Evolutionary conservation across 2,113 vertebrate species (phyloP), one percentile per base, ranked within the genome.

Genomic region (Amazona vittata): DNA sequence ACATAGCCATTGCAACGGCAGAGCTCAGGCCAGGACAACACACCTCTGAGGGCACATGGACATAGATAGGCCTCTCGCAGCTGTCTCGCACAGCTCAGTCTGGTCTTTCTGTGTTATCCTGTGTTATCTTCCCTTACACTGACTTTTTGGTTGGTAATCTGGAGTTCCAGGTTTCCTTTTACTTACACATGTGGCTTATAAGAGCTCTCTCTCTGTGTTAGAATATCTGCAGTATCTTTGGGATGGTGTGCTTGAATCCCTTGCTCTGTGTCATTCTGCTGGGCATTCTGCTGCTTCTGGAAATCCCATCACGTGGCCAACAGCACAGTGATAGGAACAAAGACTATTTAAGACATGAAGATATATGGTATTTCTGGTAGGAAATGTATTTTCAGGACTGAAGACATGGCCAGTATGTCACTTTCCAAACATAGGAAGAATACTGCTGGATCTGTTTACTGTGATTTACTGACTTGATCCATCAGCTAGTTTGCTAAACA

Each of bases 1-100:
- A 13, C 10, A 17, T 6, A 57, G 15, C 35, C 33, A 12, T 0
- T 6, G 20, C 41, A 77, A 3, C 0, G 1, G 41, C n/a, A 35
- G n/a, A 78, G 41, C 35, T 75, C 22, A 19, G 78, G 33, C 46
- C 37, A 31, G 37, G 70, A 50, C 67, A 59, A 5, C 0, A 0
- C 1, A 2, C 35, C 25, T 55, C 47, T n/a, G 37, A 29, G 59
- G 29, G 15, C 12, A 6, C 0, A 2, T 11, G 33, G 43, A 4
- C 65, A 19, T 33, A 68, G 31, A 22, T 35, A 25, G 14, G 41
- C 11, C 9, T 79, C 71, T 43, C 4, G 2, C 57, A 79, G 46
- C 49, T 22, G 53, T 69, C 43, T 81, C 24, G 19, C 28, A 5
- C 0, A 5, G 35, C 35, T 95, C 47, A 22, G 8, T 15, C 15